Evolutionary conservation across 2,888 invertebrate genomes (phyloP).

Genomic region (Dicyrtomina minuta): DNA sequence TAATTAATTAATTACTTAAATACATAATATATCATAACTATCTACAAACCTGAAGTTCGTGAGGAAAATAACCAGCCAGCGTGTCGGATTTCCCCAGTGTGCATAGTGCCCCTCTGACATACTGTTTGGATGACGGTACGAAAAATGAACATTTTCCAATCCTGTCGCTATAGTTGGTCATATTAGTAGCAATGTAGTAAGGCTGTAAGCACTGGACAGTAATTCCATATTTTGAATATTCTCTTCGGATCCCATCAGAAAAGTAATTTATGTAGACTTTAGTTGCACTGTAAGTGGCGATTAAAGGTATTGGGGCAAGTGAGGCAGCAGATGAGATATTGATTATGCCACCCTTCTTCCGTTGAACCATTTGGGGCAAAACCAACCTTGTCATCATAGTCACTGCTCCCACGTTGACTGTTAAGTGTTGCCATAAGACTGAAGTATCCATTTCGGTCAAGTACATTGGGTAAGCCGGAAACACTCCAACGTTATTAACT

Average conservation of each 20-base stretch:
- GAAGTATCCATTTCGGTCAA: conserved; percentile 57
- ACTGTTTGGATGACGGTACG: background rate
- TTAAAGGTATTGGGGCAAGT: conserved; percentile 58
- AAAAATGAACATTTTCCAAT: conserved; percentile 13
- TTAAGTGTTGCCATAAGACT: conserved; percentile 57
- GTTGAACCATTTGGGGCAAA: conserved; percentile 59
- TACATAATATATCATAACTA: too few species aligned
- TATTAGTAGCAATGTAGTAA: conserved; percentile 86
- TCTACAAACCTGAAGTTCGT: conserved; percentile 20
- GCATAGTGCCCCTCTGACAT: conserved; percentile 5
- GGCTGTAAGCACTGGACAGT: conserved; percentile 78
- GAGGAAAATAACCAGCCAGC: background rate
- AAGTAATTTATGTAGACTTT: conserved; percentile 55
- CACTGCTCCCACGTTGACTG: conserved; percentile 59
- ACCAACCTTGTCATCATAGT: conserved; percentile 60
- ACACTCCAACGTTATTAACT: too few species aligned
- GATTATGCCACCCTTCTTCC: conserved; percentile 59
- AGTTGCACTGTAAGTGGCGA: conserved; percentile 60
- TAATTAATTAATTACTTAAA: too few species aligned
- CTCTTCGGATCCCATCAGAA: conserved; percentile 71
- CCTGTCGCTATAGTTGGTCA: conserved; percentile 64
- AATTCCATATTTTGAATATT: conserved; percentile 71
- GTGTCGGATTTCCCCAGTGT: conserved; percentile 1
- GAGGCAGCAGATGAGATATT: conserved; percentile 59
- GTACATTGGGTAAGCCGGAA: conserved; percentile 59